phyloP scores from a whole-genome alignment of 2,888 invertebrate genomes.

The Theristus sp. region DNA sequence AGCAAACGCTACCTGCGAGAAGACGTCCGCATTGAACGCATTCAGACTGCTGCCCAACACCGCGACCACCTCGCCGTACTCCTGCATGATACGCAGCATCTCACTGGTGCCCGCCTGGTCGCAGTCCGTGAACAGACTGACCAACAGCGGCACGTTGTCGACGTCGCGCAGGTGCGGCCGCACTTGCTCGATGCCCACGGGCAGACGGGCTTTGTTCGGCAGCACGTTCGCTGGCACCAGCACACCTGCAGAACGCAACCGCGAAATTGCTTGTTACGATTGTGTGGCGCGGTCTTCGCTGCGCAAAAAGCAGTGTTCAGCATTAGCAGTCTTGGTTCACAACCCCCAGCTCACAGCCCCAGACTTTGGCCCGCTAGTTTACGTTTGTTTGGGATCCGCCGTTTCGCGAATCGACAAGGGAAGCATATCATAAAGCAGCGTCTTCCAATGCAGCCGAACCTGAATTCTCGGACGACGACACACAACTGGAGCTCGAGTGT shows the following conservation, averaged over 20 bases:
- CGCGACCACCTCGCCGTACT: conserved; percentile 78
- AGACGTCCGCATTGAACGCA: conserved; percentile 70
- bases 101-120: conserved; percentile 68
- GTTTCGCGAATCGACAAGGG: too few species aligned
- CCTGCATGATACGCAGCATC: conserved; percentile 74
- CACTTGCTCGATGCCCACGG: conserved; percentile 91
- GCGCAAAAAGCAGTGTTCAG: too few species aligned
- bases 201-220: conserved; percentile 59
- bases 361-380: too few species aligned
- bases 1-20: conserved; percentile 71
- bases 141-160: conserved; percentile 88
- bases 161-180: conserved; percentile 45
- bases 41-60: conserved; percentile 73
- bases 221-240: conserved; percentile 5
- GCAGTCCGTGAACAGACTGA: conserved; percentile 92
- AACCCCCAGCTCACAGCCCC: too few species aligned
- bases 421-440: too few species aligned
- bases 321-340: too few species aligned
- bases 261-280: background rate
- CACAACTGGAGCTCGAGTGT: too few species aligned
- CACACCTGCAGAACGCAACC: background rate
- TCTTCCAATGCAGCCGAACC: too few species aligned
- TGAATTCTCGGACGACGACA: too few species aligned
- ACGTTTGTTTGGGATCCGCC: too few species aligned
- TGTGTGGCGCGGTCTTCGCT: conserved; percentile 4